Percentiles rank a stretch among this genome's conserved stretches.
phyloP scores from a whole-genome alignment of 2,797 vertebrate species.

The Psittacula derbiana region DNA sequence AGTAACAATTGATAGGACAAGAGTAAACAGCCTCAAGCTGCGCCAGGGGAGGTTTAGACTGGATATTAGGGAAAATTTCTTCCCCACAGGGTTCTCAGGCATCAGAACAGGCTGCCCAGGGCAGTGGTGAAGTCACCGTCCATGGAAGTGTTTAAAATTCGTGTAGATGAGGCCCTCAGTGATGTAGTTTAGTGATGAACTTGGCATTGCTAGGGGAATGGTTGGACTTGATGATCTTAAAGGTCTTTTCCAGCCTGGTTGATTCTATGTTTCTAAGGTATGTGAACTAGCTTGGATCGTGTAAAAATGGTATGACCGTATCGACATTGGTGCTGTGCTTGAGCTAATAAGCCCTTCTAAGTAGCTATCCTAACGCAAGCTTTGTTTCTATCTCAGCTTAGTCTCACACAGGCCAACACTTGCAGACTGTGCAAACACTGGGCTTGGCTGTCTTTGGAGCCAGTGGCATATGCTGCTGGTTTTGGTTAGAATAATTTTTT shows the following conservation, averaged over 20 bases:
- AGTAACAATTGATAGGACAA: background rate
- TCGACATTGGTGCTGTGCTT: background rate
- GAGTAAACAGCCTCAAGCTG: background rate
- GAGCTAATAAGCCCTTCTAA: background rate
- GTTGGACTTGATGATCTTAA: background rate
- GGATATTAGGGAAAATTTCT: background rate
- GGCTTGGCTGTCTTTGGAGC: background rate
- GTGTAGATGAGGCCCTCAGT: background rate
- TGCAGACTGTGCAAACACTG: too few species aligned
- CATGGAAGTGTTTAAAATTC: background rate
- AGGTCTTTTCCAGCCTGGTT: background rate
- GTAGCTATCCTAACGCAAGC: background rate
- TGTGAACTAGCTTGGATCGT: background rate
- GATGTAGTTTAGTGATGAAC: background rate
- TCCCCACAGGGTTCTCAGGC: background rate
- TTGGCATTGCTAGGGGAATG: background rate
- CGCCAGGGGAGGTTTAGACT: background rate
- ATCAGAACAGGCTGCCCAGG: background rate
- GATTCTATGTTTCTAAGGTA: background rate
- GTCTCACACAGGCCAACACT: background rate
- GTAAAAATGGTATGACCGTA: background rate
- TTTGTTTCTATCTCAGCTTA: background rate
- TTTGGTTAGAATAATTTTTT: background rate
- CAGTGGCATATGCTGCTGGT: background rate
- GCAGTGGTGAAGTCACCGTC: background rate